phyloP scores from a whole-genome alignment of 2,797 vertebrate genomes.

The Ptychadena robeensis region DNA sequence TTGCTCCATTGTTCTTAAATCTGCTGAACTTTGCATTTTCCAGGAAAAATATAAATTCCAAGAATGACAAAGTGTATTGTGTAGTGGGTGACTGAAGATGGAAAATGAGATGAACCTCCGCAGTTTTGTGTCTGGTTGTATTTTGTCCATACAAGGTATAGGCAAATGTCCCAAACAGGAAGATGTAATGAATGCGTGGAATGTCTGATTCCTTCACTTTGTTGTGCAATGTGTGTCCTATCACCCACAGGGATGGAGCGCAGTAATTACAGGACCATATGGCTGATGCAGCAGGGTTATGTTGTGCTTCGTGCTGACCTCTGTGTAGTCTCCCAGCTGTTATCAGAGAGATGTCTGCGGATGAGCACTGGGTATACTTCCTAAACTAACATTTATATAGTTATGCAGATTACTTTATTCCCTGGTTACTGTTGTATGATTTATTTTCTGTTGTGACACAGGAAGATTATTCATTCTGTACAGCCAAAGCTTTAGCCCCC shows the following conservation, averaged over 20 bases:
- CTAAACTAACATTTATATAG: no score
- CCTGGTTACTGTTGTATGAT: no score
- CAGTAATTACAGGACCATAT: slow-evolving; percentile 43
- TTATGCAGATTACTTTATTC: no score
- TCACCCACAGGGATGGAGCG: slow-evolving; percentile 27
- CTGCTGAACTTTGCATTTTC: no score
- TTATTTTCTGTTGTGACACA: no score
- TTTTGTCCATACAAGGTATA: slow-evolving; percentile 54
- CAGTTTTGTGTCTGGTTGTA: background rate
- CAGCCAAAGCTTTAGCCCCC: no score
- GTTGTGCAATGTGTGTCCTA: slow-evolving; percentile 47
- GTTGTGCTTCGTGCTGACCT: slow-evolving; percentile 4
- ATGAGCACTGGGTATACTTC: background rate
- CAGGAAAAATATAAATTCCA: no score
- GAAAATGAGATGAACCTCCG: background rate
- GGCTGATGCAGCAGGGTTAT: slow-evolving; percentile 10
- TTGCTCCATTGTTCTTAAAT: no score
- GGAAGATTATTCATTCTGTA: no score
- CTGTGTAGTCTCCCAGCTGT: slow-evolving; percentile 5
- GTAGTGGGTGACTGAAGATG: no score
- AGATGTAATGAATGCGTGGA: slow-evolving; percentile 54
- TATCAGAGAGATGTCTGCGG: background rate
- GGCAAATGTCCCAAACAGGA: slow-evolving; percentile 31
- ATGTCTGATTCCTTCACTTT: slow-evolving; percentile 46
- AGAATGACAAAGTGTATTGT: no score